A percentile compares a stretch with the other conserved stretches of the same genome.
Evolutionary conservation across 2,888 invertebrate genomes (phyloP).

Genomic region (Oasisia sp.): DNA sequence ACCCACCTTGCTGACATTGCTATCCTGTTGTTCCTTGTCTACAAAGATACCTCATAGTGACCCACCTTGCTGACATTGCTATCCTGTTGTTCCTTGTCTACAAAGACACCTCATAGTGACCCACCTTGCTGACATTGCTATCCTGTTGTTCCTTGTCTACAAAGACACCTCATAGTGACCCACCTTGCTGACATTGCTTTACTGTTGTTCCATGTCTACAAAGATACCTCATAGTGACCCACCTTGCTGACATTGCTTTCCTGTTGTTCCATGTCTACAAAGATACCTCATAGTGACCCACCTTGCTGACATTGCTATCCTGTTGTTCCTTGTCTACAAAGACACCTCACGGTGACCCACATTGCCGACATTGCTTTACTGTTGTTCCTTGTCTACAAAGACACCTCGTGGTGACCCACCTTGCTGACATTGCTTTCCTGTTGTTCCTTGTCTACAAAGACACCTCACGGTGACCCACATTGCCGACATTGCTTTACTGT

Average conservation of each 20-base stretch:
- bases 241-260: not conserved
- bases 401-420: not conserved
- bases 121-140: not conserved
- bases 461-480: not conserved
- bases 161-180: not conserved
- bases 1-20: not conserved
- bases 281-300: not conserved
- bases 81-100: not conserved
- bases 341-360: not conserved
- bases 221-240: not conserved
- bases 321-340: not conserved
- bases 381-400: not conserved
- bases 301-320: not conserved
- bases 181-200: not conserved
- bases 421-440: not conserved
- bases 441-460: not conserved
- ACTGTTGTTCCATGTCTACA: not conserved
- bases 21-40: not conserved
- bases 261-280: not conserved
- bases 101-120: not conserved
- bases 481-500: not conserved
- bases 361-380: not conserved
- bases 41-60: not conserved
- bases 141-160: not conserved
- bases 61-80: not conserved